phyloP scores from a whole-genome alignment of 2,888 invertebrate species.

The Criorhina ranunculi region DNA sequence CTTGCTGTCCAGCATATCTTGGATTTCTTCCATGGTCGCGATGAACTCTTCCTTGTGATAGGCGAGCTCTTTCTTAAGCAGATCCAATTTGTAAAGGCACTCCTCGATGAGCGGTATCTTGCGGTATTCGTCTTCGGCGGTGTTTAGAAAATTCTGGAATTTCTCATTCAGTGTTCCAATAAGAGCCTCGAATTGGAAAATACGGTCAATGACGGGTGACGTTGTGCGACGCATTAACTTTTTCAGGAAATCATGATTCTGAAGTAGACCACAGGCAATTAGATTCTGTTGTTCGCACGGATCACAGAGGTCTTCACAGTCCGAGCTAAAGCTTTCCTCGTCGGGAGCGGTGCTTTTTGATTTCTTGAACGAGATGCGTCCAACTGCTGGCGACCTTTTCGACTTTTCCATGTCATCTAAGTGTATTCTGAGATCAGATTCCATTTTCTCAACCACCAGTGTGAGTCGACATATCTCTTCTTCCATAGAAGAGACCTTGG shows the following conservation, averaged over 20 bases:
- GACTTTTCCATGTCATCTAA: conserved; percentile 20
- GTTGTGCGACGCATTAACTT: conserved; percentile 81
- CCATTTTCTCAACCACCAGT: conserved; percentile 77
- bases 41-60: conserved; percentile 80
- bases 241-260: conserved; percentile 81
- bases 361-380: not conserved
- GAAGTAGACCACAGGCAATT: conserved; percentile 80
- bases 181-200: conserved; percentile 78
- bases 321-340: conserved; percentile 72
- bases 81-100: conserved; percentile 80
- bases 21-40: conserved; percentile 82
- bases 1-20: conserved; percentile 83
- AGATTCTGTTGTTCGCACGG: conserved; percentile 81
- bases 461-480: conserved; percentile 78
- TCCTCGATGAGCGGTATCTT: conserved; percentile 80
- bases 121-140: conserved; percentile 79
- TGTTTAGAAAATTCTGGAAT: conserved; percentile 78
- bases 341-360: not conserved
- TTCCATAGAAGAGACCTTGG: conserved; percentile 10
- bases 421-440: conserved; percentile 77
- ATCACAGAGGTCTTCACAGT: conserved; percentile 81
- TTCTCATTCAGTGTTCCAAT: conserved; percentile 79
- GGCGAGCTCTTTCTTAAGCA: conserved; percentile 77
- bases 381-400: not conserved
- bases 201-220: conserved; percentile 79